Percentiles rank a stretch among this genome's conserved stretches.
These are phyloP conservation scores for Ophion costatus DNA, from an alignment of 2,888 invertebrate species.

Conservation along the genomic window DNA sequence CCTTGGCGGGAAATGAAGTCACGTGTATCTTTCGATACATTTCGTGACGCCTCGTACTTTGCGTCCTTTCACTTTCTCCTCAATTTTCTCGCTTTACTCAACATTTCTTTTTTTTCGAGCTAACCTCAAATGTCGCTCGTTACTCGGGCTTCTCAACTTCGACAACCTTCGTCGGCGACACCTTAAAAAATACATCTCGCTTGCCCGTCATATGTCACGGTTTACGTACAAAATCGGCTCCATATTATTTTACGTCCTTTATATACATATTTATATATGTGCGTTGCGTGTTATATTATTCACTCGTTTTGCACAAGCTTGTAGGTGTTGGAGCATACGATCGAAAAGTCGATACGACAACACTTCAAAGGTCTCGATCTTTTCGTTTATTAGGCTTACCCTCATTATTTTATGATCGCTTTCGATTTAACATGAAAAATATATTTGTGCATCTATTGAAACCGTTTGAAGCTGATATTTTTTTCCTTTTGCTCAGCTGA, in stretches of 20 bases:
- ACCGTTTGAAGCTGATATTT: too few species aligned
- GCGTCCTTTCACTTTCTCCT: conserved; percentile 5
- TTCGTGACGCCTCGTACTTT: not conserved
- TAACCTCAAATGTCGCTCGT: conserved; percentile 41
- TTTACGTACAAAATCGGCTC: not conserved
- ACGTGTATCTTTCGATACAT: conserved; percentile 25
- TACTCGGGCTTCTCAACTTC: conserved; percentile 24
- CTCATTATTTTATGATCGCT: not conserved
- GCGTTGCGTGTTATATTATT: not conserved
- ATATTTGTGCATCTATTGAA: too few species aligned
- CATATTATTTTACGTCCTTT: not conserved
- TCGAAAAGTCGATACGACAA: not conserved
- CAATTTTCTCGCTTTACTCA: not conserved
- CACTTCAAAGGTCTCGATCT: not conserved
- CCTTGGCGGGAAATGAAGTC: conserved; percentile 48
- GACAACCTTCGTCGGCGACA: conserved; percentile 24
- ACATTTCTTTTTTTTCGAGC: conserved; percentile 24
- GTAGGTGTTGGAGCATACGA: not conserved
- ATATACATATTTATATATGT: not conserved
- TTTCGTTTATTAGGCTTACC: too few species aligned
- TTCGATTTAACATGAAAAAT: not conserved
- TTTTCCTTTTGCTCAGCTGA: too few species aligned
- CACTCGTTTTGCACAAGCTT: not conserved
- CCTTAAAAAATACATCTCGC: not conserved
- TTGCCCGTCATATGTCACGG: conserved; percentile 14